These are phyloP conservation scores for Drosophila pseudoobscura DNA, from an alignment of 1,140 invertebrate species.

Conservation along the genomic window DNA sequence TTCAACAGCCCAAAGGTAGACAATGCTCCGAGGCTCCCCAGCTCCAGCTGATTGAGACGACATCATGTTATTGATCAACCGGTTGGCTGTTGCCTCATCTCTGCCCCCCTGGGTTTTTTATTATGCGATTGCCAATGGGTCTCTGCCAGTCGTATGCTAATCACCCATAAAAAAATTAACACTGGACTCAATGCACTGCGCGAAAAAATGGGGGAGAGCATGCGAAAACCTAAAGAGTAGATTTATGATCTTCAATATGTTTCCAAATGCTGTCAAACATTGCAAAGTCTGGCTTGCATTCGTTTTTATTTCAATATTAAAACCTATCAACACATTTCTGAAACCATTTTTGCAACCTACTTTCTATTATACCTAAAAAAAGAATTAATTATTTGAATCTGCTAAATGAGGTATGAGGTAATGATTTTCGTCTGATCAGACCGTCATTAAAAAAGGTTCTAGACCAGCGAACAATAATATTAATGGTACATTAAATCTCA, in stretches of 20 bases:
- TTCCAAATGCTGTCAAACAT: too few relatives aligned
- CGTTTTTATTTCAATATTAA: too few relatives aligned
- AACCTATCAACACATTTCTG: too few relatives aligned
- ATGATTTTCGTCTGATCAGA: too few relatives aligned
- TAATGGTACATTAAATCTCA: too few relatives aligned
- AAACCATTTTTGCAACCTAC: too few relatives aligned
- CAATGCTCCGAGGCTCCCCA: background rate
- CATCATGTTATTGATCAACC: slow-evolving; percentile 16
- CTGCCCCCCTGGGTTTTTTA: slow-evolving; percentile 8
- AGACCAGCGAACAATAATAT: background rate
- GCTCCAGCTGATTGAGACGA: slow-evolving; percentile 14
- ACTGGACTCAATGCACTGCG: slow-evolving; percentile 13
- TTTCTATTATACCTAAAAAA: too few relatives aligned
- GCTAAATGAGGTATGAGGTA: background rate
- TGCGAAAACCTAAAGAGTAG: slow-evolving; percentile 5
- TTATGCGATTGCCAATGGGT: slow-evolving; percentile 16
- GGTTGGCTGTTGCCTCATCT: slow-evolving; percentile 22
- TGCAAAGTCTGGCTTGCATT: too few relatives aligned
- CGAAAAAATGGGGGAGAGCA: slow-evolving; percentile 3
- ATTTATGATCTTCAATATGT: too few relatives aligned
- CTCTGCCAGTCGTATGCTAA: slow-evolving; percentile 27
- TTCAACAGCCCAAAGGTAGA: slow-evolving; percentile 32
- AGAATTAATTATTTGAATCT: background rate
- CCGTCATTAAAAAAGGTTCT: background rate
- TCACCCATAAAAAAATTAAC: slow-evolving; percentile 7